These are phyloP conservation scores for Olivierus martensii DNA, from an alignment of 1,140 invertebrate genomes.

Conservation along the genomic window DNA sequence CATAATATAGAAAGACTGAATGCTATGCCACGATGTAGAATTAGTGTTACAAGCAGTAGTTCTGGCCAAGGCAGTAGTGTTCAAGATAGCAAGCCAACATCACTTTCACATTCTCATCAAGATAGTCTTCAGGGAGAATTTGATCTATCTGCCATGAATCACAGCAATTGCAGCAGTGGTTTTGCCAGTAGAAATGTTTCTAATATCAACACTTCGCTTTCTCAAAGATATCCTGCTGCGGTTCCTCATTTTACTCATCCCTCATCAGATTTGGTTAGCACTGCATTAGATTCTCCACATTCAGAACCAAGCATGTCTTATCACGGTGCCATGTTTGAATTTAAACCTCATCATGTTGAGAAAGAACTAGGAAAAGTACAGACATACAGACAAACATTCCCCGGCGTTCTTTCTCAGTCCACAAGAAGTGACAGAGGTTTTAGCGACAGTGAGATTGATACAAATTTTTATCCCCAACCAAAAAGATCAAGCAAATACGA, in stretches of 20 bases:
- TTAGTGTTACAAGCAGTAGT: slow-evolving; percentile 20
- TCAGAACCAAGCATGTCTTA: slow-evolving; percentile 17
- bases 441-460: slow-evolving; percentile 30
- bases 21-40: slow-evolving; percentile 10
- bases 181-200: slow-evolving; percentile 20
- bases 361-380: slow-evolving; percentile 4
- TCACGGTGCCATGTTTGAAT: slow-evolving; percentile 3
- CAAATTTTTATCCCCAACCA: slow-evolving; percentile 20
- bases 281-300: slow-evolving; percentile 15
- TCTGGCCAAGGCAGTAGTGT: slow-evolving; percentile 16
- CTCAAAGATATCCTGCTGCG: slow-evolving; percentile 31
- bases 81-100: slow-evolving; percentile 13
- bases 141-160: slow-evolving; percentile 11
- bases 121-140: slow-evolving; percentile 18
- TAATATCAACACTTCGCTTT: slow-evolving; percentile 14
- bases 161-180: slow-evolving; percentile 20
- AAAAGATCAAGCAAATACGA: slow-evolving; percentile 42
- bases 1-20: background rate
- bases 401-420: slow-evolving; percentile 16
- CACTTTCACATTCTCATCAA: slow-evolving; percentile 2
- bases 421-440: slow-evolving; percentile 21
- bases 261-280: slow-evolving; percentile 19
- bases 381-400: slow-evolving; percentile 38
- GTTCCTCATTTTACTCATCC: slow-evolving; percentile 33
- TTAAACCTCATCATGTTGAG: slow-evolving; percentile 12